phyloP scores from a whole-genome alignment of 2,113 vertebrate genomes.

The Actenoides lindsayi region DNA sequence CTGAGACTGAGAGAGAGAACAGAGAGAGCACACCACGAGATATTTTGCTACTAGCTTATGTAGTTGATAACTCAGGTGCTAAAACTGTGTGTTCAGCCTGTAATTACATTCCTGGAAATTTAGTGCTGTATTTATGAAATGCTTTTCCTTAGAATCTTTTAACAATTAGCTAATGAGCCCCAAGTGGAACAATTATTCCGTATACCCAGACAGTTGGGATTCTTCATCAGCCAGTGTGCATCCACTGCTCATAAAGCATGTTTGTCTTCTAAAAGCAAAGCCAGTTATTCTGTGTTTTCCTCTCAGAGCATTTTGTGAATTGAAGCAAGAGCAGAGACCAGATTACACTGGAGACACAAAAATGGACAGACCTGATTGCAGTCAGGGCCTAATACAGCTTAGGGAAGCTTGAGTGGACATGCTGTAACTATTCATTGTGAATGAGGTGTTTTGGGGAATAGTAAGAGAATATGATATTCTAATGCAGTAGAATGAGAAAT shows the following conservation, averaged over 20 bases:
- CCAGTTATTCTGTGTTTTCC: neutral
- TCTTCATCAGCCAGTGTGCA: neutral
- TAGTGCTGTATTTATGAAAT: conserved; percentile 51
- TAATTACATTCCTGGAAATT: conserved; percentile 42
- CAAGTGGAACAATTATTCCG: conserved; percentile 60
- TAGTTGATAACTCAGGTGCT: neutral
- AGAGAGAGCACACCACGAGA: neutral
- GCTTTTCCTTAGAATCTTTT: conserved; percentile 43
- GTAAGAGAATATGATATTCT: neutral
- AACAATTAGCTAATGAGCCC: conserved; percentile 67
- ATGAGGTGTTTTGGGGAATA: neutral
- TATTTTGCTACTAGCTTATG: neutral
- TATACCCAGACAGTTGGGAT: neutral
- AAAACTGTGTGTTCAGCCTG: neutral
- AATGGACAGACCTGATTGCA: neutral
- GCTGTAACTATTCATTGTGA: neutral
- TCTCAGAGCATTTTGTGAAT: neutral
- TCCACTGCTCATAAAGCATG: neutral
- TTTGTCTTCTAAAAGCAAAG: neutral
- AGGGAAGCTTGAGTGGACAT: neutral
- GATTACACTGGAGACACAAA: neutral
- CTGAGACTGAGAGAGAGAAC: neutral
- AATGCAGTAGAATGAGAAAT: neutral
- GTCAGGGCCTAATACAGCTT: neutral
- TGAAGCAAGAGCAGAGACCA: neutral